Evolutionary conservation across 1,140 invertebrate genomes (phyloP).

Genomic region (Procambarus clarkii): DNA sequence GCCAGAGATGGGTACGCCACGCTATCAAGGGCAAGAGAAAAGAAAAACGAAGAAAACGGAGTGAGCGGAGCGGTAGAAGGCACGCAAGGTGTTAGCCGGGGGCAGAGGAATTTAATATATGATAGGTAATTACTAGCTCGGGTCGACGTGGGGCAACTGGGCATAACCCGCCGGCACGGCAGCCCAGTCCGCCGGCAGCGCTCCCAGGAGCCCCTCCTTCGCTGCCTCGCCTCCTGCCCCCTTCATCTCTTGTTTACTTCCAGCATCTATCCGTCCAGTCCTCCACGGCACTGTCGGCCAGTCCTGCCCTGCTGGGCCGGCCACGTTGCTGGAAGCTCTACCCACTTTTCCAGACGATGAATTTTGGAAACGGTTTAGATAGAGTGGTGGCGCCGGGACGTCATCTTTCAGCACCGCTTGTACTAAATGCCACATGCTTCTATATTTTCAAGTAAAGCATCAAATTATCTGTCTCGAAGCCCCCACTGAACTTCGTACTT

Average conservation of each 20-base stretch:
- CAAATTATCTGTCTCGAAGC: neutral
- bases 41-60: neutral
- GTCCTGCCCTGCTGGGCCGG: neutral
- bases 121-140: conserved; percentile 44
- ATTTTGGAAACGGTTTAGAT: conserved; percentile 30
- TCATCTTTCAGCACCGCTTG: conserved; percentile 33
- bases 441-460: neutral
- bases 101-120: conserved; percentile 53
- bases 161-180: conserved; percentile 20
- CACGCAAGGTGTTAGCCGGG: conserved; percentile 37
- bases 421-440: conserved; percentile 24
- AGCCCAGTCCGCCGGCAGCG: conserved; percentile 1
- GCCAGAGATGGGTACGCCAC: no score
- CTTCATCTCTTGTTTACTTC: conserved; percentile 6
- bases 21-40: neutral
- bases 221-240: neutral
- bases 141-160: conserved; percentile 37
- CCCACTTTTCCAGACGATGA: conserved; percentile 12
- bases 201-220: neutral
- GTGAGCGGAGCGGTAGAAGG: conserved; percentile 20
- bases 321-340: neutral
- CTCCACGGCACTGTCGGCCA: neutral
- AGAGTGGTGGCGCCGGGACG: neutral
- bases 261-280: neutral
- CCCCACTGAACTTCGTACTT: neutral